Conservation (phyloP, 2,113 vertebrate genomes). For the Lethenteron camtschaticum region DNA sequence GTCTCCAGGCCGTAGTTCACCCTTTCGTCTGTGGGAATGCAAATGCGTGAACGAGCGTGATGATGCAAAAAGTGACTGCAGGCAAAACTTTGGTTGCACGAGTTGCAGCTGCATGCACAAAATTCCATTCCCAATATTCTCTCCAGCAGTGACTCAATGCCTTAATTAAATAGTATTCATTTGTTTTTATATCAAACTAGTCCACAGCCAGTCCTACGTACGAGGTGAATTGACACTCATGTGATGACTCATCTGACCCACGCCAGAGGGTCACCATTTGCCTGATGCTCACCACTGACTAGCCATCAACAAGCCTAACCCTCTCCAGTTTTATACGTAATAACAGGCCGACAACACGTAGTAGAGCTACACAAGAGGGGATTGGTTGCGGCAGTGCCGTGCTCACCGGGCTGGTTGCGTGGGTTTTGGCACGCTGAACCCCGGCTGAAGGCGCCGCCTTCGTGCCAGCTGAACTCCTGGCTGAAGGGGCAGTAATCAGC, state of each 20-base stretch:
- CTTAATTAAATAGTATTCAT: background rate
- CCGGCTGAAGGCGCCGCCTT: constrained; percentile 74
- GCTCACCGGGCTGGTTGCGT: constrained; percentile 72
- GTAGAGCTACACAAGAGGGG: background rate
- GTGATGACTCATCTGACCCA: background rate
- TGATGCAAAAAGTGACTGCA: background rate
- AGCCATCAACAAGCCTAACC: background rate
- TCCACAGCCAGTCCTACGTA: too few species aligned
- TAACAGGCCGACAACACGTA: background rate
- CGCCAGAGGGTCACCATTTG: background rate
- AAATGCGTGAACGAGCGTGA: background rate
- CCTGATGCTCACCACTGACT: background rate
- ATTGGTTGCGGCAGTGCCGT: too few species aligned
- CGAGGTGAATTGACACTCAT: background rate
- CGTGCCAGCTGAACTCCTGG: constrained; percentile 92
- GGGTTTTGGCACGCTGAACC: constrained; percentile 64
- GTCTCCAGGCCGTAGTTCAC: constrained; percentile 85
- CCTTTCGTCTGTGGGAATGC: constrained; percentile 31
- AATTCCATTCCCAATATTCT: background rate
- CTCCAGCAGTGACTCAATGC: background rate
- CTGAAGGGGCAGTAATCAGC: constrained; percentile 91
- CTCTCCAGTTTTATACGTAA: background rate
- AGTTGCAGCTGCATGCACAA: background rate
- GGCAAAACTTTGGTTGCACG: background rate
- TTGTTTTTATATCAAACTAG: too few species aligned